Conservation (phyloP, 2,113 vertebrate genomes). For the Xiphias gladius region DNA sequence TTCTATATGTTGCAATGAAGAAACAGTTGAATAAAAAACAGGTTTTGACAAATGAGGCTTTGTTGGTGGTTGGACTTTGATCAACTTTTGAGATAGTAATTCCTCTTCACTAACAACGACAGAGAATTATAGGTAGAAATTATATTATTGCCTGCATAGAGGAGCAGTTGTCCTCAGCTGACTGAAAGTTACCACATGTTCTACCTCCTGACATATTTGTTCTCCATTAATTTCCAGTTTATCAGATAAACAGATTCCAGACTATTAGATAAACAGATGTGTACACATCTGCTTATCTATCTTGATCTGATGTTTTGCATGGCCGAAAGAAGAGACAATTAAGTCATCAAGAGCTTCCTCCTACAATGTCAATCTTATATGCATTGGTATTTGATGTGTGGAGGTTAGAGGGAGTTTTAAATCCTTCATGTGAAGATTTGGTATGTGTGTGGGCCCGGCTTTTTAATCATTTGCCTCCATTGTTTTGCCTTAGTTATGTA, state of each 20-base stretch:
- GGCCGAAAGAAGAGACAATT: conserved; percentile 44
- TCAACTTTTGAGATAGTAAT: background rate
- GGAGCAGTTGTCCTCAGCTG: background rate
- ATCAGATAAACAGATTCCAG: too few species aligned
- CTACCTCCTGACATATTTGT: background rate
- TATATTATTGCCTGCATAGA: background rate
- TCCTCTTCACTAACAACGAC: background rate
- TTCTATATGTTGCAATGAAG: background rate
- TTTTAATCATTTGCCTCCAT: conserved; percentile 38
- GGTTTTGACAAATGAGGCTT: conserved; percentile 3
- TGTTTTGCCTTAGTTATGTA: conserved; percentile 29
- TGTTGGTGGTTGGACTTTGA: background rate
- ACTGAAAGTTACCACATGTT: background rate
- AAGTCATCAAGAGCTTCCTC: conserved; percentile 50
- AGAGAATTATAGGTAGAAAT: background rate
- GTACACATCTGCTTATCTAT: conserved; percentile 37
- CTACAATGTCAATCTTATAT: conserved; percentile 35
- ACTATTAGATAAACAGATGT: too few species aligned
- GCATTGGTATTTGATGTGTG: conserved; percentile 22
- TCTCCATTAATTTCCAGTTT: background rate
- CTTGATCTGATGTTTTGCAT: conserved; percentile 40
- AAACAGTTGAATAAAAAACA: background rate
- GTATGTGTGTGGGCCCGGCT: conserved; percentile 30
- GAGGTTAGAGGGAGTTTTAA: conserved; percentile 34
- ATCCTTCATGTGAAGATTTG: conserved; percentile 25